Conservation (phyloP, 2,888 invertebrate genomes). For the Chelonus formosanus region DNA sequence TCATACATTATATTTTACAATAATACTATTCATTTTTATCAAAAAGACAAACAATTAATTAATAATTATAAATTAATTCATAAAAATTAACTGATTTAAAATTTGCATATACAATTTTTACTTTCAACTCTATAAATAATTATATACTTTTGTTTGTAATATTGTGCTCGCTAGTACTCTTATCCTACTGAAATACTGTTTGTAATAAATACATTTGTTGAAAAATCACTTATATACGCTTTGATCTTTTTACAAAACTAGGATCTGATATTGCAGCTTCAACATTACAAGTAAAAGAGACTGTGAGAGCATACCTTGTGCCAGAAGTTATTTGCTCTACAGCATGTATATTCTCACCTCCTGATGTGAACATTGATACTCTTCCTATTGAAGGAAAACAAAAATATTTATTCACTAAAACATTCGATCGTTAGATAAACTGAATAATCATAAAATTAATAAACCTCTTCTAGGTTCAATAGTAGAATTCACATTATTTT, state of each 20-base stretch:
- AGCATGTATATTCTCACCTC: conserved; percentile 83
- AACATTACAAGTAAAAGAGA: conserved; percentile 86
- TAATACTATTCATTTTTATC: too few species aligned
- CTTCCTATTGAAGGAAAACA: conserved; percentile 66
- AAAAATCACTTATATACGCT: conserved; percentile 13
- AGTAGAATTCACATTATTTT: conserved; percentile 72
- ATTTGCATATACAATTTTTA: too few species aligned
- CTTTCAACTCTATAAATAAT: too few species aligned
- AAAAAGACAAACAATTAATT: too few species aligned
- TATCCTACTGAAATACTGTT: too few species aligned
- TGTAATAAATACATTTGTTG: too few species aligned
- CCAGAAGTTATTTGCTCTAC: conserved; percentile 84
- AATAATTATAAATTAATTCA: too few species aligned
- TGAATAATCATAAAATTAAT: conserved; percentile 13
- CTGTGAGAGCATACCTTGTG: conserved; percentile 81
- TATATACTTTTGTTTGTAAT: too few species aligned
- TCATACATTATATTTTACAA: too few species aligned
- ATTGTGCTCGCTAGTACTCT: too few species aligned
- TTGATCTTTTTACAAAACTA: conserved; percentile 43
- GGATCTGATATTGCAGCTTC: conserved; percentile 74
- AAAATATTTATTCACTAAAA: too few species aligned
- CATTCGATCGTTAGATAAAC: neutral
- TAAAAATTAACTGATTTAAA: too few species aligned
- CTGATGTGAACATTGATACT: conserved; percentile 87
- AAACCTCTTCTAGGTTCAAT: conserved; percentile 79